Evolutionary conservation across 2,113 vertebrate genomes (phyloP), one percentile per base, ranked within the genome.

Genomic region (Tyto alba): DNA sequence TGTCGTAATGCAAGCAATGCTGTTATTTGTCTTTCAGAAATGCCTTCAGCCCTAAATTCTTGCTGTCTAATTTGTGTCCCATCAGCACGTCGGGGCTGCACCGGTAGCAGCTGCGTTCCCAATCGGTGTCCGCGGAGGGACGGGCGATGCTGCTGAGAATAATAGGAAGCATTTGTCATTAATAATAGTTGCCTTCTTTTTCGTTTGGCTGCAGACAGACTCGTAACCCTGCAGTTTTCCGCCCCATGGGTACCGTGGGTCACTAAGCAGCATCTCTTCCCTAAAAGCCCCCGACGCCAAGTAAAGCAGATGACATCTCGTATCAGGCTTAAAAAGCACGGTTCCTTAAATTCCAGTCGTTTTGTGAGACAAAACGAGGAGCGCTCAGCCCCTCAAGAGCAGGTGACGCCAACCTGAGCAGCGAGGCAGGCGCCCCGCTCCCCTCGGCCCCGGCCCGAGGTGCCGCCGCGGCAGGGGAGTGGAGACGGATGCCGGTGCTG

Each of bases 371-470:
- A 40, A 43, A 59, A 8, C 62, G 55, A 12, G 92, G 45, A 72
- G 63, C 68, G 20, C 93, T 94, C 40, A 72, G 88, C 76, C 92
- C 69, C 68, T 94, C 69, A 38, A 62, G 92, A 96, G 96, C 94
- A 96, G 96, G 93, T 97, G 96, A 96, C 85, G 91, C 96, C 97
- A 95, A 64, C 96, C 88, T 95, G 97, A 94, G 85, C 81, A 56
- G 66, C 9, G 23, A 88, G 93, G 82, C 43, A 82, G 83, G 53
- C 45, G 89, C 83, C 89, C 93, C 64, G 60, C 77, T 90, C 93
- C 93, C 68, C 92, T 92, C 89, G 66, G 71, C 89, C 88, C 76
- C 16, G 34, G 59, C 74, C 93, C 11, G 1, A 79, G 92, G 40
- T 95, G 94, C 96, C 63, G 32, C 56, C 29, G 16, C 18, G 52